Conservation (phyloP, 2,888 invertebrate species). For the Lampropteryx suffumata region DNA sequence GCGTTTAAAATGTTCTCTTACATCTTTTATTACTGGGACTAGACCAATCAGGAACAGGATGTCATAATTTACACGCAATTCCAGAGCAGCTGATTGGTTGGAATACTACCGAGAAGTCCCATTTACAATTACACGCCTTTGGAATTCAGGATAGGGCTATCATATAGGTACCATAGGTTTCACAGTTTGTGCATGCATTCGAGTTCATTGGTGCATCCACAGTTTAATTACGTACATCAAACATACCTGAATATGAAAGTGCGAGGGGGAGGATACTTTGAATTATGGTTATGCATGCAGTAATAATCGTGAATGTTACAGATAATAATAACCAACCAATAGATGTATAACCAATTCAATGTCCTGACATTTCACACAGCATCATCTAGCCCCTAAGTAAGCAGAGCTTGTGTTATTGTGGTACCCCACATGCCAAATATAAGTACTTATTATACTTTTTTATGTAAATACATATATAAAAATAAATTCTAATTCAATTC, state of each 20-base stretch:
- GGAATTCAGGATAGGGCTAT: neutral
- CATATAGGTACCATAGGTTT: neutral
- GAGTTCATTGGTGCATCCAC: conserved; percentile 5
- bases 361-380: too few species aligned
- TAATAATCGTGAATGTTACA: neutral
- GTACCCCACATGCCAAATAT: too few species aligned
- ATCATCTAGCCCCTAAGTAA: too few species aligned
- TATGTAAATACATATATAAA: too few species aligned
- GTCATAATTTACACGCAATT: conserved; percentile 4
- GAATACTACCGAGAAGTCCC: conserved; percentile 1
- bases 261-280: neutral
- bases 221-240: neutral
- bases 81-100: conserved; percentile 2
- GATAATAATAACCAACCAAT: too few species aligned
- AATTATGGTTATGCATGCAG: neutral
- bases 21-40: conserved; percentile 3
- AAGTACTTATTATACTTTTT: too few species aligned
- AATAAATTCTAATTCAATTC: too few species aligned
- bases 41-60: conserved; percentile 7
- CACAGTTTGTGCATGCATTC: neutral
- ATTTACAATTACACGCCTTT: neutral
- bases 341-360: too few species aligned
- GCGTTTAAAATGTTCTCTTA: conserved; percentile 8
- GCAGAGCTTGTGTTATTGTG: too few species aligned
- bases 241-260: too few species aligned